Base-by-base conservation (phyloP, 2,113 vertebrate genomes). In the Aptenodytes patagonicus region DNA sequence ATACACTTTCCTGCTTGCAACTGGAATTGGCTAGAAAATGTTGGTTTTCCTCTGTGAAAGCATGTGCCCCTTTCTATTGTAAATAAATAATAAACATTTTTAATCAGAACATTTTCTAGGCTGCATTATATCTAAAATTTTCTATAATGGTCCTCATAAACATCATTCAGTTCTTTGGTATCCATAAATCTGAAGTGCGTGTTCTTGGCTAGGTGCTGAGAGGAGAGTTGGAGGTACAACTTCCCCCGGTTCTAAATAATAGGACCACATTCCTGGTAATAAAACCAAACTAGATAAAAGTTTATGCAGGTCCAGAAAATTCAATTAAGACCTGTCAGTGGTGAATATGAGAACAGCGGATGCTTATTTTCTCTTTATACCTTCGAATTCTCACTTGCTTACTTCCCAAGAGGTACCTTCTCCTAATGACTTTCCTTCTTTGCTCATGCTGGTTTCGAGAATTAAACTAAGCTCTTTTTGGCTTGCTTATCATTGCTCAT, bases 321-420 rank as follows among this genome's bases (percentile, higher is more conserved):
- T 91, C 93, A 91, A 22, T 82, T 94, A 94, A 91, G 66, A 77
- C 62, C 75, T 79, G 84, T 72, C 83, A 66, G 54, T 51, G n/a
- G 24, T 65, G 46, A 95, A 52, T 91, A 85, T 42, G 77, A 94
- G 78, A 94, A 89, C 49, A 89, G 38, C 11, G 4, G 60, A 80
- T 95, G 62, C 66, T 95, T 94, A 73, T 93, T 95, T 93, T 80
- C 42, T 44, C 54, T 77, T 77, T 85, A n/a, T 14, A 83, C 49
- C 49, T 87, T 94, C 1, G 0, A 80, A 89, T 93, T 95, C 64
- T 85, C 58, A 54, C 60, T 94, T 87, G 65, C 65, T 90, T 87
- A 32, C 90, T 96, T 97, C 89, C 73, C 93, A 80, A 87, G 91
- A 95, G 89, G 29, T 83, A 51, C 31, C 47, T 89, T 92, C 70